Evolutionary conservation across 35 echinoderm and acorn worm species (phyloP).

Genomic region (Eucidaris tribuloides): DNA sequence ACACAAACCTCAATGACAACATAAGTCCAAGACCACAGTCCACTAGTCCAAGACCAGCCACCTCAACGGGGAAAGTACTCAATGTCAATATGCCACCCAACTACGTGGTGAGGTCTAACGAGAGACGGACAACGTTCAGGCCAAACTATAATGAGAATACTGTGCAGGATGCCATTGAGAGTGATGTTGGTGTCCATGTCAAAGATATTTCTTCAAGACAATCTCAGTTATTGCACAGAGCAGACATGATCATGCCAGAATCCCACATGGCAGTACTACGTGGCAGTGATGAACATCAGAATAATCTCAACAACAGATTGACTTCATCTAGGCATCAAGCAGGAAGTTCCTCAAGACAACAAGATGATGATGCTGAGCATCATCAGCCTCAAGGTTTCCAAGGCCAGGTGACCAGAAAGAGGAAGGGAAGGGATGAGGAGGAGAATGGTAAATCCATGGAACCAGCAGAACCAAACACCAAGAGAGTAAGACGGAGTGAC

Average conservation of each 20-base stretch:
- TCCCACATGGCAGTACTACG: no score
- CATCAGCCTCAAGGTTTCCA: no score
- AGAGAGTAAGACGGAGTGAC: background rate
- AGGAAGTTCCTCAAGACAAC: no score
- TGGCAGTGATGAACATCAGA: no score
- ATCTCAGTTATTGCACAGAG: no score
- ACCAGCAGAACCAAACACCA: conserved; percentile 2
- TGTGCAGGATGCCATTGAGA: background rate
- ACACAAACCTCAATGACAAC: background rate
- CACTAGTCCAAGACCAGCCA: background rate
- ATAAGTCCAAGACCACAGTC: background rate
- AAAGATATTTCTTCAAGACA: background rate
- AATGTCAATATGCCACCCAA: conserved; percentile 1
- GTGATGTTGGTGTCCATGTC: background rate
- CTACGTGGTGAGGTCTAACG: background rate
- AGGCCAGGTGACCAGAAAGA: no score
- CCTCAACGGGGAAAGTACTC: background rate
- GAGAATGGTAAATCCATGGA: background rate
- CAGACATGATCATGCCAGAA: no score
- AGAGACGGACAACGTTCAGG: background rate
- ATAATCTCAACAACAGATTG: no score
- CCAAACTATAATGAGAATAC: background rate
- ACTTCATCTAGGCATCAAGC: no score
- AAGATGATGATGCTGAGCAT: no score
- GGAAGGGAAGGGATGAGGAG: conserved; percentile 3